These are phyloP conservation scores for Rhizomys pruinosus DNA, from an alignment of 2,113 vertebrate species.

Conservation along the genomic window DNA sequence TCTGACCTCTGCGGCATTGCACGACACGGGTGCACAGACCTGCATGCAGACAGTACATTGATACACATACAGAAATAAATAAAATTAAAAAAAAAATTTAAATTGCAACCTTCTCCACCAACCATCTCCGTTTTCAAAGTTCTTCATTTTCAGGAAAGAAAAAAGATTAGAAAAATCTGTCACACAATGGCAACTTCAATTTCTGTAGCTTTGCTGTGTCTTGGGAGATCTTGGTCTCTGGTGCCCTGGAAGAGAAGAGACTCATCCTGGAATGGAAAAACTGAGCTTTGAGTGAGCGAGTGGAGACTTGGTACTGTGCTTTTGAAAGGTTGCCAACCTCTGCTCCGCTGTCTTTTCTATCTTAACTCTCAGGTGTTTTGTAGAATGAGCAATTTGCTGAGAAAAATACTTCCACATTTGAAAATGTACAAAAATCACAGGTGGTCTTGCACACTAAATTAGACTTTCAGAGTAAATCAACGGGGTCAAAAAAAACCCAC, in stretches of 20 bases:
- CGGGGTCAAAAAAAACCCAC: constrained; percentile 47
- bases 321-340: constrained; percentile 68
- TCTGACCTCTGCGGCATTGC: too few relatives aligned
- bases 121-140: constrained; percentile 15
- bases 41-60: too few relatives aligned
- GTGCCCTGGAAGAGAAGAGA: constrained; percentile 45
- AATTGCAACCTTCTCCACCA: not conserved
- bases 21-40: too few relatives aligned
- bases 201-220: constrained; percentile 47
- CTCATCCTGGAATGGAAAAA: constrained; percentile 57
- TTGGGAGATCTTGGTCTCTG: constrained; percentile 54
- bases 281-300: constrained; percentile 65
- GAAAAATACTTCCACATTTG: constrained; percentile 37
- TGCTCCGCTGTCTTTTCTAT: constrained; percentile 66
- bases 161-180: constrained; percentile 47
- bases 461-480: constrained; percentile 66
- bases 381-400: constrained; percentile 48
- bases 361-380: constrained; percentile 50
- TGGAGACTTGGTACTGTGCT: constrained; percentile 55
- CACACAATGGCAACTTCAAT: constrained; percentile 66
- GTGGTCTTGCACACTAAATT: constrained; percentile 64
- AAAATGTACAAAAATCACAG: constrained; percentile 67
- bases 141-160: constrained; percentile 34
- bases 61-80: too few relatives aligned
- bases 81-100: too few relatives aligned